phyloP scores from a whole-genome alignment of 2,888 invertebrate genomes.

The Actias luna region DNA sequence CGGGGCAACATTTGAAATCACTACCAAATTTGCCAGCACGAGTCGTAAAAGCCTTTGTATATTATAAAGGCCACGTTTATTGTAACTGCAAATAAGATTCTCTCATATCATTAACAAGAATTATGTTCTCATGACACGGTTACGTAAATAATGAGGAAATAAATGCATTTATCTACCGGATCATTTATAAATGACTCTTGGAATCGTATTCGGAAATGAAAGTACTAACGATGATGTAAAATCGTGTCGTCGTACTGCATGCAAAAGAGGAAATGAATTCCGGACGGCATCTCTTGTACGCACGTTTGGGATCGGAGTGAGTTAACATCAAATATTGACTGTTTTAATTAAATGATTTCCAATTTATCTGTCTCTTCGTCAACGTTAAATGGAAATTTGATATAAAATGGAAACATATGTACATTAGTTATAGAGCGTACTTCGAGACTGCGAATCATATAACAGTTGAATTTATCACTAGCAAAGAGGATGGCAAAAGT shows the following conservation, averaged over 20 bases:
- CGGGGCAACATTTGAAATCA: neutral
- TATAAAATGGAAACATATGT: neutral
- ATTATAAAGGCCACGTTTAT: neutral
- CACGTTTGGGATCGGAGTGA: neutral
- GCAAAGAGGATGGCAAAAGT: neutral
- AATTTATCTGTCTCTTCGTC: neutral
- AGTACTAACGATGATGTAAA: slow-evolving; percentile 19
- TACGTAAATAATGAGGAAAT: slow-evolving; percentile 10
- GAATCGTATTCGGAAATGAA: slow-evolving; percentile 28
- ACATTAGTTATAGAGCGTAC: neutral
- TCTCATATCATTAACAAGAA: slow-evolving; percentile 5
- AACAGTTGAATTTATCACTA: neutral
- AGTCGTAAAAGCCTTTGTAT: neutral
- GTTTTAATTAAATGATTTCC: neutral
- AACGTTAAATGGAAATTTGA: neutral
- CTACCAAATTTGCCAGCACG: neutral
- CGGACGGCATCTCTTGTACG: neutral
- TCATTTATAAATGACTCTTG: slow-evolving; percentile 8
- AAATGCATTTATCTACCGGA: slow-evolving; percentile 16
- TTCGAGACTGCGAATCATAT: neutral
- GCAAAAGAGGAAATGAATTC: slow-evolving; percentile 16
- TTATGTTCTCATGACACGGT: slow-evolving; percentile 4
- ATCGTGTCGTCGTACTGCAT: slow-evolving; percentile 11
- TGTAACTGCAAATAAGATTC: neutral
- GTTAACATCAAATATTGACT: neutral